Evolutionary conservation across 2,888 invertebrate genomes (phyloP).

Genomic region (Hemithea aestivaria): DNA sequence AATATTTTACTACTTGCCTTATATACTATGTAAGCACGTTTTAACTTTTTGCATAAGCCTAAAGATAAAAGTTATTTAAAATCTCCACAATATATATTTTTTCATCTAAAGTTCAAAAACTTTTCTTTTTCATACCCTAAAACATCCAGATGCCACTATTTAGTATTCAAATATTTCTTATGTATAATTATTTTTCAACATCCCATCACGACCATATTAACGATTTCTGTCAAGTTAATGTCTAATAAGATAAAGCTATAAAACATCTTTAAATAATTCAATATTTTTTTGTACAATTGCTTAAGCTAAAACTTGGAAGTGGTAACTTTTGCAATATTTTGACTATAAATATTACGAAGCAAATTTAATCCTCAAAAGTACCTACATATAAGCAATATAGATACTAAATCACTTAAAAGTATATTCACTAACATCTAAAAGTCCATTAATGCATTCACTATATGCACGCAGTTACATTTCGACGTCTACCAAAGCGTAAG

Average conservation of each 20-base stretch:
- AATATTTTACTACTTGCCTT: too few relatives aligned
- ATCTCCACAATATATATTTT: too few relatives aligned
- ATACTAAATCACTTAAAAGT: not conserved
- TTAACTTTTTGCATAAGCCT: too few relatives aligned
- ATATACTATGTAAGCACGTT: too few relatives aligned
- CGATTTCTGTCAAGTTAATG: too few relatives aligned
- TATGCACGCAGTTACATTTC: constrained; percentile 13
- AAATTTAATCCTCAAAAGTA: not conserved
- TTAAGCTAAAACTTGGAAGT: constrained; percentile 21
- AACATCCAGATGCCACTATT: constrained; percentile 1
- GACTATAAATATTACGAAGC: not conserved
- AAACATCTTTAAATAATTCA: too few relatives aligned
- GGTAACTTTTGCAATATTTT: constrained; percentile 10
- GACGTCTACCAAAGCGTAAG: constrained; percentile 23
- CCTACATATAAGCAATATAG: not conserved
- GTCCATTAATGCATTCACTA: constrained; percentile 15
- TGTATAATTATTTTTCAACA: not conserved
- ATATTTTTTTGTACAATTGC: not conserved
- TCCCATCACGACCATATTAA: not conserved
- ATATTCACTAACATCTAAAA: constrained; percentile 4
- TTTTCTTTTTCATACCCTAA: constrained; percentile 2
- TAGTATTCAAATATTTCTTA: not conserved
- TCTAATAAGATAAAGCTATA: too few relatives aligned
- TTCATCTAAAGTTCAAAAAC: too few relatives aligned
- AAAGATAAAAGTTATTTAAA: too few relatives aligned